A percentile compares a stretch with the other conserved stretches of the same genome.
Conservation (phyloP, 1,140 invertebrate species). For the Drosophila baimaii region DNA sequence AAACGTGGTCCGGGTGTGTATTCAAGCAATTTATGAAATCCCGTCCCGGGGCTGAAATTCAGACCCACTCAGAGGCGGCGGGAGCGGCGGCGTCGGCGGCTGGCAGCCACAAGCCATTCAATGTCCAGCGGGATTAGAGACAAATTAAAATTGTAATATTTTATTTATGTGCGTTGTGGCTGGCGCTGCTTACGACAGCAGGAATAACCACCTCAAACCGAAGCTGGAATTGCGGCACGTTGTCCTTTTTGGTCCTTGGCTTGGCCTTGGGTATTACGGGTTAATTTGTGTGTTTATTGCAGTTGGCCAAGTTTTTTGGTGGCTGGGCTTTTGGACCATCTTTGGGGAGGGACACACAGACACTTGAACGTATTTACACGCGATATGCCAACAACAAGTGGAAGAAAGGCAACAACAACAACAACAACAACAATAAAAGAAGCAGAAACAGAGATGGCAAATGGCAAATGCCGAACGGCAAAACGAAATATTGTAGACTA, state of each 20-base stretch:
- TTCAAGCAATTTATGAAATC: slow-evolving; percentile 70
- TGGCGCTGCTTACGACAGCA: slow-evolving; percentile 25
- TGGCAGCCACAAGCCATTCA: slow-evolving; percentile 47
- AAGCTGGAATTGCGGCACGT: slow-evolving; percentile 63
- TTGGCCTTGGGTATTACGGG: slow-evolving; percentile 76
- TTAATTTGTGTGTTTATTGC: slow-evolving; percentile 83
- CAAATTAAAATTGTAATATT: slow-evolving; percentile 83
- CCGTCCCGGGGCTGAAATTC: slow-evolving; percentile 15
- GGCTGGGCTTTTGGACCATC: slow-evolving; percentile 42
- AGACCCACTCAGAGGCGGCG: slow-evolving; percentile 10
- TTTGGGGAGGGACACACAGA: slow-evolving; percentile 54
- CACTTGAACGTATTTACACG: slow-evolving; percentile 80
- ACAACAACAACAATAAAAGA: slow-evolving; percentile 27
- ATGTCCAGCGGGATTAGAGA: slow-evolving; percentile 76
- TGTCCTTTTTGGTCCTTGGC: slow-evolving; percentile 63
- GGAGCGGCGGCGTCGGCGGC: no score
- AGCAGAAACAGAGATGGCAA: slow-evolving; percentile 54
- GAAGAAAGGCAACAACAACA: slow-evolving; percentile 15
- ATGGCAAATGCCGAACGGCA: slow-evolving; percentile 68
- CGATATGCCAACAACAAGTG: slow-evolving; percentile 57
- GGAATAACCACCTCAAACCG: slow-evolving; percentile 35
- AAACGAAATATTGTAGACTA: slow-evolving; percentile 82
- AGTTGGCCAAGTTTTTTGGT: slow-evolving; percentile 75
- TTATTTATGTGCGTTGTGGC: slow-evolving; percentile 73
- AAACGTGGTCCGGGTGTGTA: slow-evolving; percentile 34